These are phyloP conservation scores for Enoplosus armatus DNA, from an alignment of 2,797 vertebrate species.

Conservation along the genomic window DNA sequence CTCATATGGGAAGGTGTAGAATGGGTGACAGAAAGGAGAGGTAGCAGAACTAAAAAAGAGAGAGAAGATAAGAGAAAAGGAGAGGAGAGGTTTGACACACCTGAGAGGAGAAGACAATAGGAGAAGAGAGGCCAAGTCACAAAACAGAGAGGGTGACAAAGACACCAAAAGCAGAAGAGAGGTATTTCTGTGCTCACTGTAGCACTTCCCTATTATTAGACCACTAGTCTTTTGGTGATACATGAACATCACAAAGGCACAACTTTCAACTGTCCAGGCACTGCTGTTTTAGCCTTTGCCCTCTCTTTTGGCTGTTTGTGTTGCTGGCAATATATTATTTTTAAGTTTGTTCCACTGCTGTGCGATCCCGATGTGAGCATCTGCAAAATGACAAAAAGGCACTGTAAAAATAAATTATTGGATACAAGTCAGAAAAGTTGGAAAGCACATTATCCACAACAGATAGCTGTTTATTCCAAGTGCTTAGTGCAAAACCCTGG, in stretches of 20 bases:
- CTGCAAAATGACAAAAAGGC: conserved; percentile 58
- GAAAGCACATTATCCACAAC: conserved; percentile 61
- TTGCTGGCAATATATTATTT: conserved; percentile 41
- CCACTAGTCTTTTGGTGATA: conserved; percentile 31
- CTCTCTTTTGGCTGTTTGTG: conserved; percentile 26
- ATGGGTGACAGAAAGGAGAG: conserved; percentile 4
- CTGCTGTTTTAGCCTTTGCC: conserved; percentile 30
- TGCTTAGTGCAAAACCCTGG: conserved; percentile 59
- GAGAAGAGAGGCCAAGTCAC: conserved; percentile 26
- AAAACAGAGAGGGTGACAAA: conserved; percentile 38
- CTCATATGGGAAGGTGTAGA: conserved; percentile 2
- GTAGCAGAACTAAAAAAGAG: conserved; percentile 1
- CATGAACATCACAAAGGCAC: conserved; percentile 44
- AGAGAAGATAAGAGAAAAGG: conserved; percentile 18
- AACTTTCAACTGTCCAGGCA: conserved; percentile 22
- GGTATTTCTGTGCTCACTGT: conserved; percentile 28
- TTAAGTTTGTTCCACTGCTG: conserved; percentile 36
- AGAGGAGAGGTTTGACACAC: conserved; percentile 38
- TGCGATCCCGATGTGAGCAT: conserved; percentile 40
- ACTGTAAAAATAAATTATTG: conserved; percentile 55
- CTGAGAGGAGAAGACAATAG: conserved; percentile 25
- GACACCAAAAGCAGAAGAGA: conserved; percentile 16
- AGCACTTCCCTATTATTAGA: conserved; percentile 53
- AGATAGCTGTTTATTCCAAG: conserved; percentile 66
- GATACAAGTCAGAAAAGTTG: conserved; percentile 60